A percentile compares a stretch with the other conserved stretches of the same genome.
Conservation (phyloP, 1,140 invertebrate genomes). For the Cherax destructor region DNA sequence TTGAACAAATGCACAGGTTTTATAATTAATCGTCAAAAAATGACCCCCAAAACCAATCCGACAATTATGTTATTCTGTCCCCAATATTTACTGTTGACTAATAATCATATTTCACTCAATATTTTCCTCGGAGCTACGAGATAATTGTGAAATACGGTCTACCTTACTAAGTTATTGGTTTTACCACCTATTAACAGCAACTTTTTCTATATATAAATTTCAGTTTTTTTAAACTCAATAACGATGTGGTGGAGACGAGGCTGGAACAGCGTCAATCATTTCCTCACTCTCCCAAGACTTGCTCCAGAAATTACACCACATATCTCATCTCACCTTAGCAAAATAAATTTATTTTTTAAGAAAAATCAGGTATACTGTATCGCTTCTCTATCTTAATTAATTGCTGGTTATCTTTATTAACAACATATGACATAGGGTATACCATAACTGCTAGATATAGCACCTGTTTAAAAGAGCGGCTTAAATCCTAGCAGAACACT, state of each 20-base stretch:
- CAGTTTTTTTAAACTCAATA: conserved; percentile 30
- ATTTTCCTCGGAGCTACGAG: conserved; percentile 38
- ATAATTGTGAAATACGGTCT: conserved; percentile 39
- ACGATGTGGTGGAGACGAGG: neutral
- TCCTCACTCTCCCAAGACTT: neutral
- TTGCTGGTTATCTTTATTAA: too few relatives aligned
- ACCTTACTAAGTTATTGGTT: conserved; percentile 43
- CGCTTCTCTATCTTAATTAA: too few relatives aligned
- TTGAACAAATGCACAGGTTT: conserved; percentile 33
- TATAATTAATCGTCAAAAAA: conserved; percentile 34
- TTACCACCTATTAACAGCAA: conserved; percentile 38
- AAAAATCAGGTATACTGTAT: too few relatives aligned
- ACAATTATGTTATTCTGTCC: conserved; percentile 47
- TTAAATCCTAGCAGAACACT: too few relatives aligned
- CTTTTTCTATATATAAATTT: conserved; percentile 34
- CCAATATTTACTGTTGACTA: conserved; percentile 39
- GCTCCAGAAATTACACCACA: too few relatives aligned
- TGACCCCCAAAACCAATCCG: conserved; percentile 22
- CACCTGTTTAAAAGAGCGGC: too few relatives aligned
- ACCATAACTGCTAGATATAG: too few relatives aligned
- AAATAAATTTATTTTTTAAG: too few relatives aligned
- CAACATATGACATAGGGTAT: too few relatives aligned
- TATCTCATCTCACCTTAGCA: too few relatives aligned
- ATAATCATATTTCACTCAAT: conserved; percentile 39
- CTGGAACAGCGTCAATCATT: conserved; percentile 20